These are phyloP conservation scores for Caenorhabditis briggsae DNA, from an alignment of 1,140 invertebrate genomes.

Conservation along the genomic window DNA sequence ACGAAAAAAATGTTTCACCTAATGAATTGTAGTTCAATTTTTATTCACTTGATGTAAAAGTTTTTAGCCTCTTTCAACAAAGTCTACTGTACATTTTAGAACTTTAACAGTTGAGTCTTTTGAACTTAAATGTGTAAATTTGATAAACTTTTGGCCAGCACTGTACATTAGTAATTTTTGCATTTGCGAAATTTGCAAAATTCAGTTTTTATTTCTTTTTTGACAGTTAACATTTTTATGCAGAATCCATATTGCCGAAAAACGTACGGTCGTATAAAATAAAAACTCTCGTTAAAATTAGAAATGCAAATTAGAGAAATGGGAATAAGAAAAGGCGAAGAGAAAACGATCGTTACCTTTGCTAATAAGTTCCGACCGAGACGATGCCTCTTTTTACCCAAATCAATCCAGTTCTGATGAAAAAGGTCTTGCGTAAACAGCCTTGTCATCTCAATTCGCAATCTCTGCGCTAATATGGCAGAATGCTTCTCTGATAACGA, in stretches of 20 bases:
- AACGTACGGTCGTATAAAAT: background rate
- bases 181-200: background rate
- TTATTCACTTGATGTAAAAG: too few species aligned
- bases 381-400: background rate
- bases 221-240: background rate
- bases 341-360: slow-evolving; percentile 44
- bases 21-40: too few species aligned
- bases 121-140: too few species aligned
- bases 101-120: too few species aligned
- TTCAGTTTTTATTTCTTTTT: background rate
- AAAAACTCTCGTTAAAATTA: slow-evolving; percentile 47
- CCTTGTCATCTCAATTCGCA: slow-evolving; percentile 50
- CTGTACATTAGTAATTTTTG: too few species aligned
- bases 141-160: too few species aligned
- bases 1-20: too few species aligned
- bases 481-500: slow-evolving; percentile 34
- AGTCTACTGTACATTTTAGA: too few species aligned
- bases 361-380: slow-evolving; percentile 29
- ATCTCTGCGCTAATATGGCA: slow-evolving; percentile 53
- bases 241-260: slow-evolving; percentile 1
- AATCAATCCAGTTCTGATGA: slow-evolving; percentile 43
- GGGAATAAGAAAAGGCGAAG: background rate
- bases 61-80: too few species aligned
- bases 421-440: slow-evolving; percentile 53
- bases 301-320: slow-evolving; percentile 32